Conservation (phyloP, 2,888 invertebrate genomes). For the Sinohyriopsis cumingii region DNA sequence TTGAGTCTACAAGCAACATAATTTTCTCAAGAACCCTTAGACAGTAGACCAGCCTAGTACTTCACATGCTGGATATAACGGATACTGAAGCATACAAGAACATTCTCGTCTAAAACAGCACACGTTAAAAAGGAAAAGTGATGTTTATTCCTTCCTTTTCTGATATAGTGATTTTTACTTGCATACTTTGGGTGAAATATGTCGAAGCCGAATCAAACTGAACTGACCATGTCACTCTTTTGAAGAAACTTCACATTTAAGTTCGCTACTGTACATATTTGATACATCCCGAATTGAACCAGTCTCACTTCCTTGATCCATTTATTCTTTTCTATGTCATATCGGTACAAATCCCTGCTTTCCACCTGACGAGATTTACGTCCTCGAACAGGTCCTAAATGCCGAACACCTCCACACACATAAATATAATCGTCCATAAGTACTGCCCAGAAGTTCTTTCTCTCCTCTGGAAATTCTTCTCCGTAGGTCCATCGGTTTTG, state of each 20-base stretch:
- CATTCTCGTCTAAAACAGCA: no score
- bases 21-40: no score
- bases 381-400: conserved; percentile 36
- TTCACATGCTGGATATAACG: no score
- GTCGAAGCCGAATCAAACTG: no score
- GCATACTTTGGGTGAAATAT: no score
- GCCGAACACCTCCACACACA: conserved; percentile 56
- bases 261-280: conserved; percentile 40
- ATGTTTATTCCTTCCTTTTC: no score
- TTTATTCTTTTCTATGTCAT: conserved; percentile 39
- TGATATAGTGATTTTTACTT: no score
- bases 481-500: conserved; percentile 79
- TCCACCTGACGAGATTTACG: conserved; percentile 49
- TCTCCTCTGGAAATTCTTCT: conserved; percentile 59
- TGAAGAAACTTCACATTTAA: conserved; percentile 52
- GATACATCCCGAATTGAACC: conserved; percentile 53
- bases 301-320: conserved; percentile 54
- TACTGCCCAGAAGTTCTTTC: conserved; percentile 47
- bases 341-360: conserved; percentile 56
- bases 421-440: conserved; percentile 45
- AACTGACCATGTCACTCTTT: conserved; percentile 51
- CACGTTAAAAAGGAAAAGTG: no score
- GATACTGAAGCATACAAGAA: no score
- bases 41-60: no score
- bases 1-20: no score